Evolutionary conservation across 2,113 vertebrate species (phyloP).

Genomic region (Pseudorhombus dupliciocellatus): DNA sequence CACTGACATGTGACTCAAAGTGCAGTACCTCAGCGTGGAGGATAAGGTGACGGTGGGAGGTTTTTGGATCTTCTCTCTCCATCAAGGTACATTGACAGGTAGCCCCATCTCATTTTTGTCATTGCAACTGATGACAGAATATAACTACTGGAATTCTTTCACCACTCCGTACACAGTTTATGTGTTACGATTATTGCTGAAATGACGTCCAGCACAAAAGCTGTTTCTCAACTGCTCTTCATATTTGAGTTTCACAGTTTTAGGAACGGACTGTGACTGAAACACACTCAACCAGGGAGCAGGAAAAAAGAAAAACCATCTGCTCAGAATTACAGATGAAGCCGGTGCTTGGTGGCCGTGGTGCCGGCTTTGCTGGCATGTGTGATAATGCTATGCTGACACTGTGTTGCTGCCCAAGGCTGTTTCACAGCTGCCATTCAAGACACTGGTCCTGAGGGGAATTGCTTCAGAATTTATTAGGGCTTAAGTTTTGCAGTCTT

Average conservation of each 20-base stretch:
- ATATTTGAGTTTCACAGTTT: not conserved
- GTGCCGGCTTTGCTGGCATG: not conserved
- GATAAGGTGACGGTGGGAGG: slow-evolving; percentile 12
- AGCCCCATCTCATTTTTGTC: not conserved
- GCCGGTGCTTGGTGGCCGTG: slow-evolving; percentile 29
- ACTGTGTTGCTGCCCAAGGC: slow-evolving; percentile 17
- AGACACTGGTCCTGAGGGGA: slow-evolving; percentile 4
- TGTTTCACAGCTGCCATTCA: slow-evolving; percentile 29
- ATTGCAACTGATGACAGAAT: not conserved
- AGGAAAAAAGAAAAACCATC: slow-evolving; percentile 4
- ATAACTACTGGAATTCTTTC: not conserved
- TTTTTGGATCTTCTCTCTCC: not conserved
- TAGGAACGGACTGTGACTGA: not conserved
- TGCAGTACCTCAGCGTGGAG: slow-evolving; percentile 2
- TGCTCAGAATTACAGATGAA: slow-evolving; percentile 30
- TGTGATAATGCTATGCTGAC: slow-evolving; percentile 1
- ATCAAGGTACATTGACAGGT: not conserved
- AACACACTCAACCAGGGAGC: not conserved
- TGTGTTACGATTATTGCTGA: not conserved
- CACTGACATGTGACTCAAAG: slow-evolving; percentile 1
- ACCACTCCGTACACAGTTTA: too few relatives aligned
- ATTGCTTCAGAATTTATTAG: not conserved
- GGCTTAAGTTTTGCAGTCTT: not conserved
- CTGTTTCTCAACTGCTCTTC: slow-evolving; percentile 10
- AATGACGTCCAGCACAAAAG: not conserved